Conservation (phyloP, 2,113 vertebrate genomes). For the Kryptolebias marmoratus region DNA sequence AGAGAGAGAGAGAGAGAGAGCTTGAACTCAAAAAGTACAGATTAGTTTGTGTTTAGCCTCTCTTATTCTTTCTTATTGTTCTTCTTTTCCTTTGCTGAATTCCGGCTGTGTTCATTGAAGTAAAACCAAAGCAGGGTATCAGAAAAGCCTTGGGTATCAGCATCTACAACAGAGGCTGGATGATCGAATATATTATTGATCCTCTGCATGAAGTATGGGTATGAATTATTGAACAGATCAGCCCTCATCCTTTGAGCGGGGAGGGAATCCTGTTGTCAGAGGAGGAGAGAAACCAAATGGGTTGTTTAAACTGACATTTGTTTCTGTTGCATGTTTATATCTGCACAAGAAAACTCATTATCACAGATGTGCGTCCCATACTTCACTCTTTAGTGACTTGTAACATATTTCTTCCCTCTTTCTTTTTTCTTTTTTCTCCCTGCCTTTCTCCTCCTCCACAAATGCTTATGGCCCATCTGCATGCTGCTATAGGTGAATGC, state of each 20-base stretch:
- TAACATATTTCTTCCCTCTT: slow-evolving; percentile 12
- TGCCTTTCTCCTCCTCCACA: slow-evolving; percentile 18
- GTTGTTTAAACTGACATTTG: slow-evolving; percentile 38
- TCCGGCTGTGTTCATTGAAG: slow-evolving; percentile 11
- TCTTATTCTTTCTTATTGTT: neutral
- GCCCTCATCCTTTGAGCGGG: slow-evolving; percentile 41
- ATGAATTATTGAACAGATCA: slow-evolving; percentile 70
- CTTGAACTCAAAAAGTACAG: slow-evolving; percentile 29
- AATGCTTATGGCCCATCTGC: slow-evolving; percentile 63
- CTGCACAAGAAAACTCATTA: slow-evolving; percentile 28
- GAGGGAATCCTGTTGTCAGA: slow-evolving; percentile 46
- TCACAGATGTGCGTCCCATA: slow-evolving; percentile 34
- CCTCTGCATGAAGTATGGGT: slow-evolving; percentile 59
- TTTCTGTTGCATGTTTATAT: slow-evolving; percentile 35
- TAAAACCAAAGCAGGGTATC: slow-evolving; percentile 22
- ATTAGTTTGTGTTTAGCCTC: slow-evolving; percentile 28
- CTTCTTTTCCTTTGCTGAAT: neutral
- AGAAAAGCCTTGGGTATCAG: slow-evolving; percentile 38
- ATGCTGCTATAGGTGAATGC: slow-evolving; percentile 67
- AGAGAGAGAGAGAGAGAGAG: no score
- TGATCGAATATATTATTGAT: slow-evolving; percentile 76
- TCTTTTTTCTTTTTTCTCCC: neutral
- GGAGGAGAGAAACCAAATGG: slow-evolving; percentile 6
- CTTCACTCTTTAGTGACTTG: slow-evolving; percentile 35
- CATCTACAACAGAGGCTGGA: slow-evolving; percentile 44